phyloP scores from a whole-genome alignment of 2,113 vertebrate species.

The Dendropsophus ebraccatus region DNA sequence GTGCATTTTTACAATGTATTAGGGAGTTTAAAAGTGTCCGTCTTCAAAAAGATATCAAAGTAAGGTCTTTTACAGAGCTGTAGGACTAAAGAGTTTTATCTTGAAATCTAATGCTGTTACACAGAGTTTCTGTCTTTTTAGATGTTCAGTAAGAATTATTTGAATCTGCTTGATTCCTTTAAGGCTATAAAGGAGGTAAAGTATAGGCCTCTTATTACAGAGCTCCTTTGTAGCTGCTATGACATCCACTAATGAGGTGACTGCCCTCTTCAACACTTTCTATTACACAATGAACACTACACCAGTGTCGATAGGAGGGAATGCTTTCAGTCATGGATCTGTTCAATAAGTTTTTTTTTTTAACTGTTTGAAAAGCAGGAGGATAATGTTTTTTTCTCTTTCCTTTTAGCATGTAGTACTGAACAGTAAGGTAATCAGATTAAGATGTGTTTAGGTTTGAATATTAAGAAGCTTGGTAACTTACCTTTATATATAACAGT shows the following conservation, averaged over 20 bases:
- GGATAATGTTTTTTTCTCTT: constrained; percentile 15
- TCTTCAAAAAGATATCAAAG: constrained; percentile 53
- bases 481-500: neutral
- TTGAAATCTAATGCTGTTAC: constrained; percentile 48
- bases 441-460: neutral
- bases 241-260: constrained; percentile 40
- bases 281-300: constrained; percentile 36
- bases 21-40: constrained; percentile 37
- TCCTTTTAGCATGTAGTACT: neutral
- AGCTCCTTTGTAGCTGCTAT: constrained; percentile 20
- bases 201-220: constrained; percentile 35
- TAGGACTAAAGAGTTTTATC: constrained; percentile 53
- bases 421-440: constrained; percentile 22
- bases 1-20: constrained; percentile 41
- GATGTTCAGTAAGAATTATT: constrained; percentile 45
- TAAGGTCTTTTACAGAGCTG: constrained; percentile 42
- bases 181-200: constrained; percentile 47
- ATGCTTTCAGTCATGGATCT: constrained; percentile 18
- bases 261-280: constrained; percentile 46
- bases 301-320: constrained; percentile 21
- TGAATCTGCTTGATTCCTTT: constrained; percentile 55
- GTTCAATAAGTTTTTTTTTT: constrained; percentile 17
- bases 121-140: constrained; percentile 47
- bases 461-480: neutral
- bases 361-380: neutral